These are phyloP conservation scores for Ivindomyrus marchei DNA, from an alignment of 2,113 vertebrate genomes.

Conservation along the genomic window DNA sequence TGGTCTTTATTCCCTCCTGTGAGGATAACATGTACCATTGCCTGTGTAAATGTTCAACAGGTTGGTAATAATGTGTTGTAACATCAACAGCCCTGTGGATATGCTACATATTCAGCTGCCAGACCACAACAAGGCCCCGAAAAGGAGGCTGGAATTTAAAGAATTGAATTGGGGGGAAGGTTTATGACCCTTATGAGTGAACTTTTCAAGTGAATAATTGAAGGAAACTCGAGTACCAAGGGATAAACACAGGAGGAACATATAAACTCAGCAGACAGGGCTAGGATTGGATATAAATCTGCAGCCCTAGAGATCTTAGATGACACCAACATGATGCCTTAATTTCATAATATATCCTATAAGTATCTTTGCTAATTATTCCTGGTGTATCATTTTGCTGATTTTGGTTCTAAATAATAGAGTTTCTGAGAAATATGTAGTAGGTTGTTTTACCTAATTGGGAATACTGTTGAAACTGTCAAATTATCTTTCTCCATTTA, in stretches of 20 bases:
- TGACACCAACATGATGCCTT: not conserved
- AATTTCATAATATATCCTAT: not conserved
- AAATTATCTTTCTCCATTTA: no score
- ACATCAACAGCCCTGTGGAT: not conserved
- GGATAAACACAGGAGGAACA: not conserved
- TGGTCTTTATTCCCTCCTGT: constrained; percentile 17
- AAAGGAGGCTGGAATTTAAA: not conserved
- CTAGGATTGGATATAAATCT: not conserved
- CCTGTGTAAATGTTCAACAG: not conserved
- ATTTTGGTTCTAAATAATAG: no score
- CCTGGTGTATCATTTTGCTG: no score
- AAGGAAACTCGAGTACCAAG: not conserved
- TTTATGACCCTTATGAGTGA: not conserved
- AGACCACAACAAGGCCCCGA: not conserved
- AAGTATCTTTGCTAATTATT: not conserved
- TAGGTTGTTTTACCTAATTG: no score
- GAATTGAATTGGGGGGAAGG: not conserved
- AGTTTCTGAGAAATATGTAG: no score
- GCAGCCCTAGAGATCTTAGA: not conserved
- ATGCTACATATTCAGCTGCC: not conserved
- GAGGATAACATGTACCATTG: not conserved
- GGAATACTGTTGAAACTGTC: no score
- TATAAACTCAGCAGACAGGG: not conserved
- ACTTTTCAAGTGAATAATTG: not conserved
- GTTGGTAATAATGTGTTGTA: not conserved